phyloP scores from a whole-genome alignment of 2,113 vertebrate genomes.

The Chitala chitala region DNA sequence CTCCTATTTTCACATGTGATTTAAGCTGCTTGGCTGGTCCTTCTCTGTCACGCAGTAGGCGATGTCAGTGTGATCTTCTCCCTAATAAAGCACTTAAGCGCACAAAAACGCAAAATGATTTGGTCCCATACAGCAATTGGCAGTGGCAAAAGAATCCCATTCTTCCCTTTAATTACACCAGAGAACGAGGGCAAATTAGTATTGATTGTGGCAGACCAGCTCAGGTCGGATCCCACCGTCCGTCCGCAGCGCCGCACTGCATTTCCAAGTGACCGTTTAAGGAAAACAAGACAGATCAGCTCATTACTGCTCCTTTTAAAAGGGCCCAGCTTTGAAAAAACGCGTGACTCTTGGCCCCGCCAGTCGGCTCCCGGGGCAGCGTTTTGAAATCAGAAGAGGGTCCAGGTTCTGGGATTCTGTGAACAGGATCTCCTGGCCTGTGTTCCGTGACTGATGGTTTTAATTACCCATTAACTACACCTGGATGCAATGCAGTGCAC shows the following conservation, averaged over 20 bases:
- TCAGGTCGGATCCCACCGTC: background rate
- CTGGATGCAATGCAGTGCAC: slow-evolving; percentile 18
- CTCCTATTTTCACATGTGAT: background rate
- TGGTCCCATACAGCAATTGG: slow-evolving; percentile 14
- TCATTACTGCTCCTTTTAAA: no score
- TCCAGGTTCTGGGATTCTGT: background rate
- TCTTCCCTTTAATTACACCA: slow-evolving; percentile 30
- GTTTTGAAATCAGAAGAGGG: background rate
- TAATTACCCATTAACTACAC: slow-evolving; percentile 30
- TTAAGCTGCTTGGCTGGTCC: background rate
- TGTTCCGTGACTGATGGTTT: slow-evolving; percentile 27
- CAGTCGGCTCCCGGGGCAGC: background rate
- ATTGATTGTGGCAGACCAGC: slow-evolving; percentile 23
- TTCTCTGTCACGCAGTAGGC: background rate
- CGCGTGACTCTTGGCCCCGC: background rate
- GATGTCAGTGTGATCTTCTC: background rate
- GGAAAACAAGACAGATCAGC: slow-evolving; percentile 17
- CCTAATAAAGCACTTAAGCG: slow-evolving; percentile 28
- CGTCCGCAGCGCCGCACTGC: slow-evolving; percentile 8
- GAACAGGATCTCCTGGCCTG: slow-evolving; percentile 2
- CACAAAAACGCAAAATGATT: slow-evolving; percentile 3
- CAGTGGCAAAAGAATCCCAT: slow-evolving; percentile 23
- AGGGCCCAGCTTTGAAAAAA: slow-evolving; percentile 22
- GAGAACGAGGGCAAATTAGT: slow-evolving; percentile 28
- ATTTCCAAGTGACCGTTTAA: slow-evolving; percentile 30